These are phyloP conservation scores for Procambarus virginalis DNA, from an alignment of 1,140 invertebrate genomes.

Conservation along the genomic window DNA sequence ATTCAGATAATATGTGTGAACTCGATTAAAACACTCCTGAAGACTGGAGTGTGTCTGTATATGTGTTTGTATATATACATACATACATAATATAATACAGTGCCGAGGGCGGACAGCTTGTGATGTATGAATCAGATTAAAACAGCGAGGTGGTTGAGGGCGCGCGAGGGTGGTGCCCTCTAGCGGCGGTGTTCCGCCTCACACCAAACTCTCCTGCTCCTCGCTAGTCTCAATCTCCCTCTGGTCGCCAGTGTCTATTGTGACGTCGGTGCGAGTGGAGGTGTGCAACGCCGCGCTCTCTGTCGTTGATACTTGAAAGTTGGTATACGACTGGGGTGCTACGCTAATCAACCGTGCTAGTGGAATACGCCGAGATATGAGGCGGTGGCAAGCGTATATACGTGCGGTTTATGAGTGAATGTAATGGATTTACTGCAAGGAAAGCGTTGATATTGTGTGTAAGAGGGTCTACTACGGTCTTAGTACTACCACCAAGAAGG, in stretches of 20 bases:
- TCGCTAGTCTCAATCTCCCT: background rate
- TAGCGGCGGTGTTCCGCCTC: background rate
- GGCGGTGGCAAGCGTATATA: background rate
- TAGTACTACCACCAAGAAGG: background rate
- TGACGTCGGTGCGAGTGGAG: slow-evolving; percentile 8
- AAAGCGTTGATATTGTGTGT: background rate
- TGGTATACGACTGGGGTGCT: background rate
- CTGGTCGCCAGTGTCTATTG: background rate
- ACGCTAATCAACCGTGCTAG: background rate
- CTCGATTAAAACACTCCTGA: too few relatives aligned
- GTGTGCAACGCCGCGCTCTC: background rate
- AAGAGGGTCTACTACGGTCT: background rate
- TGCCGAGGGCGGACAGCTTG: background rate
- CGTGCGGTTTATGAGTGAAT: background rate
- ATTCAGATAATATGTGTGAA: too few relatives aligned
- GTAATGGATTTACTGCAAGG: background rate
- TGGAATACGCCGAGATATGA: background rate
- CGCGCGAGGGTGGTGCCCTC: slow-evolving; percentile 1
- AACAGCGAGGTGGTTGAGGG: background rate
- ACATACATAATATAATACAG: too few relatives aligned
- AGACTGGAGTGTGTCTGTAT: too few relatives aligned
- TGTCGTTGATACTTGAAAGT: slow-evolving; percentile 3
- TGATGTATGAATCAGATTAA: background rate
- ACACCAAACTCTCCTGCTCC: background rate
- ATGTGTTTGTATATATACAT: too few relatives aligned